Evolutionary conservation across 1,140 invertebrate genomes (phyloP).

Genomic region (Pygmarrhopalites habei): DNA sequence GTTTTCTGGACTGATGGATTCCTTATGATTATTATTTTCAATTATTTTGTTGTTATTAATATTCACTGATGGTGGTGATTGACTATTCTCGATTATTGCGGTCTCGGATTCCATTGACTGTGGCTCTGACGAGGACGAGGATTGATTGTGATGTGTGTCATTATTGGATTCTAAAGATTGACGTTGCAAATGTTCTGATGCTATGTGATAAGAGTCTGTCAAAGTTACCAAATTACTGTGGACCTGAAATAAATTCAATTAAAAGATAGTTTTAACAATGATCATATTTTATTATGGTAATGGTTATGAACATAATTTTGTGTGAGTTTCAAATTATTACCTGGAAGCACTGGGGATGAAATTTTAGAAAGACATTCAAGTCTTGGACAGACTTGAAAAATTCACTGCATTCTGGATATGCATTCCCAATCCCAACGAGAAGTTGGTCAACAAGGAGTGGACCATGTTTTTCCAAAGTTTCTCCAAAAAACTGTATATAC

Average conservation of each 20-base stretch:
- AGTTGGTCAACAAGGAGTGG: slow-evolving; percentile 76
- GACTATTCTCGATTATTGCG: too few relatives aligned
- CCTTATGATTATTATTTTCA: too few relatives aligned
- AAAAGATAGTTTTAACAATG: slow-evolving; percentile 3
- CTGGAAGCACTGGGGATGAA: slow-evolving; percentile 49
- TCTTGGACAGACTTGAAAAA: slow-evolving; percentile 73
- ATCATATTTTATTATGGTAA: slow-evolving; percentile 2
- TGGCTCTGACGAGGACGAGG: too few relatives aligned
- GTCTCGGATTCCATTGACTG: too few relatives aligned
- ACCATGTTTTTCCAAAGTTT: slow-evolving; percentile 67
- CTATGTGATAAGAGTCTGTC: slow-evolving; percentile 24
- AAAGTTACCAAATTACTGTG: slow-evolving; percentile 75
- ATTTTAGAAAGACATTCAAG: slow-evolving; percentile 75
- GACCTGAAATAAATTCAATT: slow-evolving; percentile 62
- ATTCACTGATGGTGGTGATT: too few relatives aligned
- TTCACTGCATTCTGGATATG: slow-evolving; percentile 47
- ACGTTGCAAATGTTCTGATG: slow-evolving; percentile 15
- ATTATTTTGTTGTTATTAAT: too few relatives aligned
- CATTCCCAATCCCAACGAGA: slow-evolving; percentile 58
- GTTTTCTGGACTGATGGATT: too few relatives aligned
- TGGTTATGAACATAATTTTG: background rate
- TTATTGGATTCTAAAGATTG: slow-evolving; percentile 6
- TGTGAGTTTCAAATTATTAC: slow-evolving; percentile 18
- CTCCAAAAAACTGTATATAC: slow-evolving; percentile 63
- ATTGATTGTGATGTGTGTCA: too few relatives aligned